Percentiles rank a stretch among this genome's conserved stretches.
phyloP scores from a whole-genome alignment of 2,797 vertebrate species.

The Anguilla pacifica region DNA sequence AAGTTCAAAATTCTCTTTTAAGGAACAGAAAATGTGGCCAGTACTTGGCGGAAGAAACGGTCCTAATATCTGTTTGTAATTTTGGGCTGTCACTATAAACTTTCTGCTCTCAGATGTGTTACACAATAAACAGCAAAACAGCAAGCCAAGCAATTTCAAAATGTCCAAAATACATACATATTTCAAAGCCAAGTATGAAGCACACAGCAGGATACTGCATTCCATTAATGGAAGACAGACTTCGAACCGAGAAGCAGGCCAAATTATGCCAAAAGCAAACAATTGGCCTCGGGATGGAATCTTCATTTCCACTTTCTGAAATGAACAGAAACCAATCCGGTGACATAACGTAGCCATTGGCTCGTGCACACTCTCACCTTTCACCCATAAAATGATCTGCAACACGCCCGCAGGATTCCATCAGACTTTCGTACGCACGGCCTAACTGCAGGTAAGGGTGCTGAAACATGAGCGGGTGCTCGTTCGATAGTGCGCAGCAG shows the following conservation, averaged over 20 bases:
- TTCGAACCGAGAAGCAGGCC: slow-evolving; percentile 41
- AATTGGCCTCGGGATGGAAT: slow-evolving; percentile 48
- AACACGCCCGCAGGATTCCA: slow-evolving; percentile 16
- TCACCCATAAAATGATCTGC: slow-evolving; percentile 32
- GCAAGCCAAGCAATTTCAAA: slow-evolving; percentile 48
- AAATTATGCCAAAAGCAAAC: slow-evolving; percentile 53
- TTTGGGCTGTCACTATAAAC: slow-evolving; percentile 41
- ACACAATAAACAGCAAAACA: slow-evolving; percentile 53
- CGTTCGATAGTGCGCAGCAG: slow-evolving; percentile 10
- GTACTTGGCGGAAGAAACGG: not conserved
- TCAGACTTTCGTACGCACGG: slow-evolving; percentile 5
- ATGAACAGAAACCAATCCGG: slow-evolving; percentile 44
- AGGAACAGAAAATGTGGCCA: not conserved
- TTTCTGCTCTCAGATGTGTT: slow-evolving; percentile 47
- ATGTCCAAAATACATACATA: slow-evolving; percentile 29
- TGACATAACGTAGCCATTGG: slow-evolving; percentile 34
- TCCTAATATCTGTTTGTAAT: slow-evolving; percentile 28
- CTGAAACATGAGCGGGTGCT: slow-evolving; percentile 23
- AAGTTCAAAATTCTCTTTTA: not conserved
- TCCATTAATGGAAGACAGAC: slow-evolving; percentile 64
- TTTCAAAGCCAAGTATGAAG: slow-evolving; percentile 30
- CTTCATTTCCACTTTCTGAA: slow-evolving; percentile 51
- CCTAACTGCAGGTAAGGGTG: slow-evolving; percentile 5
- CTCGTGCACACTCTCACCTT: slow-evolving; percentile 18
- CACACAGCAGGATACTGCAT: slow-evolving; percentile 56